Evolutionary conservation across 2,113 vertebrate species (phyloP).

Genomic region (Phylloscopus trochiloides): DNA sequence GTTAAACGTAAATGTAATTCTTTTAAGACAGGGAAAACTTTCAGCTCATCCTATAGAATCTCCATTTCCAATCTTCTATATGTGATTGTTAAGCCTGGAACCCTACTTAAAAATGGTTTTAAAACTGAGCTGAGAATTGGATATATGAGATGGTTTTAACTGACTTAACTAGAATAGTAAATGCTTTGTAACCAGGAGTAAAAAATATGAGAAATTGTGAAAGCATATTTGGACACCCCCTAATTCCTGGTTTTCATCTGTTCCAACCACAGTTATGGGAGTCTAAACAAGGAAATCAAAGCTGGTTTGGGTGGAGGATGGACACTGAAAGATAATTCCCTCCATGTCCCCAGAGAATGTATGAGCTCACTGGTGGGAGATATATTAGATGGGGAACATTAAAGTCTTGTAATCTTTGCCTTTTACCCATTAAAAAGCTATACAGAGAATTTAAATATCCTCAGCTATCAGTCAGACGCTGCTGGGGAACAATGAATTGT

Average conservation of each 20-base stretch:
- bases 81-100: not conserved
- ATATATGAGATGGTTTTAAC: not conserved
- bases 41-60: not conserved
- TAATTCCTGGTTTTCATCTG: not conserved
- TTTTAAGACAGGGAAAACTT: not conserved
- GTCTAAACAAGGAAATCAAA: not conserved
- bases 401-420: not conserved
- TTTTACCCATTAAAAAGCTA: not conserved
- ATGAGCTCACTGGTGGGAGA: not conserved
- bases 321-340: not conserved
- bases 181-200: not conserved
- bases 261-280: not conserved
- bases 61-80: not conserved
- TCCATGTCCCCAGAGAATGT: not conserved
- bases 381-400: not conserved
- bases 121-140: not conserved
- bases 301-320: not conserved
- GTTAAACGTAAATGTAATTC: not conserved
- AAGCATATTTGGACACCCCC: not conserved
- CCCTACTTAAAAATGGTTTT: not conserved
- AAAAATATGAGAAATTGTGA: not conserved
- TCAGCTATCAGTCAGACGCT: not conserved
- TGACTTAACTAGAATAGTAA: not conserved
- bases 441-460: not conserved
- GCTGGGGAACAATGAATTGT: not conserved